phyloP scores from a whole-genome alignment of 2,888 invertebrate species.

The Atherix ibis region DNA sequence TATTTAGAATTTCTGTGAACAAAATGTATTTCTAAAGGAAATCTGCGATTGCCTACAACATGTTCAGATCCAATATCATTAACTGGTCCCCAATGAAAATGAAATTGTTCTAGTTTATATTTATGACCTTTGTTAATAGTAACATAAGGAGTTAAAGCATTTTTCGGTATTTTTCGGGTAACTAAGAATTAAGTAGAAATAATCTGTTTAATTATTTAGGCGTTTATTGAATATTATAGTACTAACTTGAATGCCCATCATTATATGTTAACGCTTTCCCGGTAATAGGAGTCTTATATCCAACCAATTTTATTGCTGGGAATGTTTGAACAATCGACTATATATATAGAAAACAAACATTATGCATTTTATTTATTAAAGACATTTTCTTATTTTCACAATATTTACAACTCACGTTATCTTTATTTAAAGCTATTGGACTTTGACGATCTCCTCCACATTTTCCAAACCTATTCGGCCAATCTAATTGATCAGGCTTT shows the following conservation, averaged over 20 bases:
- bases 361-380: not conserved
- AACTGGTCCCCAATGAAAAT: constrained; percentile 53
- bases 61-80: constrained; percentile 38
- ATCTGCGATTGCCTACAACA: constrained; percentile 49
- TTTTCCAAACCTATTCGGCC: not conserved
- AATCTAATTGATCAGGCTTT: not conserved
- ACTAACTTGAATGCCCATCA: constrained; percentile 3
- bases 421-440: not conserved
- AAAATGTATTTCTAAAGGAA: constrained; percentile 59
- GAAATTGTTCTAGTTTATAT: constrained; percentile 47
- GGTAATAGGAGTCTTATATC: not conserved
- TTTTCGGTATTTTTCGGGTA: too few relatives aligned
- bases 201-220: not conserved
- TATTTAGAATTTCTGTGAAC: constrained; percentile 46
- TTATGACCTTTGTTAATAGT: too few relatives aligned
- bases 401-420: not conserved
- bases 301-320: not conserved
- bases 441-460: constrained; percentile 1
- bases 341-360: not conserved
- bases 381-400: not conserved
- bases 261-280: not conserved
- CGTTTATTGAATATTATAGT: not conserved
- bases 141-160: not conserved
- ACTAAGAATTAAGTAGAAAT: not conserved
- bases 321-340: not conserved